A percentile compares a stretch with the other conserved stretches of the same genome.
phyloP scores from a whole-genome alignment of 2,888 invertebrate genomes.

The Brenthis hecate region DNA sequence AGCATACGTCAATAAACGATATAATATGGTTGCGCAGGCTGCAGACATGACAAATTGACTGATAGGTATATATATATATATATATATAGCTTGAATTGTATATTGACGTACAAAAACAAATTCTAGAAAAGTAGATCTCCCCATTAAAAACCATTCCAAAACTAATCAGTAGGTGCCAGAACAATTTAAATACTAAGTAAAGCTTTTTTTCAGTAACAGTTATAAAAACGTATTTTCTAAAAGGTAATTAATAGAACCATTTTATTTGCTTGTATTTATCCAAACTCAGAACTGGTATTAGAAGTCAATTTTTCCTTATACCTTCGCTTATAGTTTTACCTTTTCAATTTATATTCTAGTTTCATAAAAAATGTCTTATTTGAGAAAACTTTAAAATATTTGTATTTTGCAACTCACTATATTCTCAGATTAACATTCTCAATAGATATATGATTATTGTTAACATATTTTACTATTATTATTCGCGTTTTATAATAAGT shows the following conservation, averaged over 20 bases:
- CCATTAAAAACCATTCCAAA: too few species aligned
- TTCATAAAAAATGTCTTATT: not conserved
- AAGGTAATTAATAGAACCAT: not conserved
- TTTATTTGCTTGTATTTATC: constrained; percentile 2
- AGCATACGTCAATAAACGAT: constrained; percentile 49
- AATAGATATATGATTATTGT: too few species aligned
- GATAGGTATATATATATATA: too few species aligned
- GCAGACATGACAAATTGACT: constrained; percentile 20
- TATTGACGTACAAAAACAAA: not conserved
- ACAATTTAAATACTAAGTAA: not conserved
- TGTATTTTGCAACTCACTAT: too few species aligned
- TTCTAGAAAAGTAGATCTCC: too few species aligned
- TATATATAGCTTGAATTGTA: too few species aligned
- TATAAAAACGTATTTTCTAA: constrained; percentile 1
- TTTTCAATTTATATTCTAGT: not conserved
- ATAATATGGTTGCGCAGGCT: constrained; percentile 9
- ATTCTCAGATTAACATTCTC: too few species aligned
- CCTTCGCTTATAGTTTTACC: not conserved
- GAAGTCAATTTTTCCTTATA: constrained; percentile 6
- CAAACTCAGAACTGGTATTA: not conserved
- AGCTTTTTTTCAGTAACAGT: not conserved
- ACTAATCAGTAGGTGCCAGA: not conserved
- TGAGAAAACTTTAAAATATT: not conserved
- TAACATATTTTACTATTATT: too few species aligned
- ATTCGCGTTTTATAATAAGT: too few species aligned